Base-by-base conservation (phyloP, 1,140 invertebrate species). In the Piezodorus guildinii region DNA sequence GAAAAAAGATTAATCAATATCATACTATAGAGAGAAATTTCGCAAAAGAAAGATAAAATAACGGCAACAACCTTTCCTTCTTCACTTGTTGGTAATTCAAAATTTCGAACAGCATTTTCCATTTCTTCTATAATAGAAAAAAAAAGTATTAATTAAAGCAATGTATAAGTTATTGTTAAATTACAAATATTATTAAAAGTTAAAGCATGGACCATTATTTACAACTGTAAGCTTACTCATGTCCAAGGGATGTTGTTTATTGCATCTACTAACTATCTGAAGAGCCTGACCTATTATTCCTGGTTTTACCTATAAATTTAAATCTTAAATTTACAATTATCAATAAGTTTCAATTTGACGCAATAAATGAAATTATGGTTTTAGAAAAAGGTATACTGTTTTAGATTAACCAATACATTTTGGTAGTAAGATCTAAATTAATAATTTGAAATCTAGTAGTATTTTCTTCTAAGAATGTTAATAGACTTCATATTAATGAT, bases 31-130 rank as follows among this genome's bases (percentile, higher is more conserved):
- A 23, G 2, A 23, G 2, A 2, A 56, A 23, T 56, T 3, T 25
- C 15, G 9, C 17, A 56, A 56, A 23, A 56, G 23, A 21, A 27
- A 8, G 3, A 30, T 3, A 30, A 16, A 25, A 56, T 21, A 56
- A 56, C 12, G 17, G 27, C 27, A 56, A 56, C 5, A 23, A 56
- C 52, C 52, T 56, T 56, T 56, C 52, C 52, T 23, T 56, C 52
- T 4, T 56, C 52, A 25, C 52, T 56, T 9, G 17, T 4, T 25
- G 52, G 52, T 6, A 56, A 25, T 21, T 56, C 19, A 23, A 19
- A 19, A 56, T 56, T 19, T 56, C 14, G 25, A 4, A 56, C 15
- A 25, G 52, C 52, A 3, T 15, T 23, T 25, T 56, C 19, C 23
- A 56, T 25, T 16, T 56, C 52, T 23, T 56, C 52, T 56, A 15